phyloP scores from a whole-genome alignment of 2,797 vertebrate species.

The Xenops minutus region DNA sequence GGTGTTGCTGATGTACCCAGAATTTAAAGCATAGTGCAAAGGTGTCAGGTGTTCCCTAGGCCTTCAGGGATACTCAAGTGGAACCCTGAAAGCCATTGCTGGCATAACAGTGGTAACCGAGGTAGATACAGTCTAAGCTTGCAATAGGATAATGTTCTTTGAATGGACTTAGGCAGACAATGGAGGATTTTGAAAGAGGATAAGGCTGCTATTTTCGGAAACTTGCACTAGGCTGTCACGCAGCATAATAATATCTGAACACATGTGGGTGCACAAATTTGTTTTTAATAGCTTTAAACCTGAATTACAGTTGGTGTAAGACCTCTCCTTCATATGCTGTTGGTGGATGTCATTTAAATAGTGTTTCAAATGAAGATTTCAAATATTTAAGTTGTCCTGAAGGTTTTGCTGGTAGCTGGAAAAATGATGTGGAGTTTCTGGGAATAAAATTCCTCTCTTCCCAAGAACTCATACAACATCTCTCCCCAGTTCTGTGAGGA shows the following conservation, averaged over 20 bases:
- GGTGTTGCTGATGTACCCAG: neutral
- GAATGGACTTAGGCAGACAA: conserved; percentile 47
- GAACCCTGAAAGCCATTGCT: neutral
- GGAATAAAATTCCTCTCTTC: neutral
- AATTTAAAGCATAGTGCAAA: neutral
- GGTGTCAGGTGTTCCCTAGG: neutral
- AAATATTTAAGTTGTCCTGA: neutral
- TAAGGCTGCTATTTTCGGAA: conserved; percentile 45
- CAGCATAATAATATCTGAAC: neutral
- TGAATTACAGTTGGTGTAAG: neutral
- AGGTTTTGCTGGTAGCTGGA: neutral
- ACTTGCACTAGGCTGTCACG: neutral
- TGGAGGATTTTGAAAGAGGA: conserved; percentile 30
- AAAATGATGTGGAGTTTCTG: neutral
- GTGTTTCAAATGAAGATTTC: neutral
- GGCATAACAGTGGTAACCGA: neutral
- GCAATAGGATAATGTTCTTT: conserved; percentile 46
- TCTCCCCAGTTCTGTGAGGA: neutral
- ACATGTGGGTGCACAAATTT: neutral
- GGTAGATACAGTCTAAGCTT: neutral
- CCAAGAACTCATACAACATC: neutral
- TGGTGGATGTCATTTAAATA: neutral
- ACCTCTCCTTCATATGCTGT: neutral
- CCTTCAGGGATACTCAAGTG: neutral
- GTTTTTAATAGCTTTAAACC: neutral